Evolutionary conservation across 2,113 vertebrate species (phyloP).

Genomic region (Clupea harengus): DNA sequence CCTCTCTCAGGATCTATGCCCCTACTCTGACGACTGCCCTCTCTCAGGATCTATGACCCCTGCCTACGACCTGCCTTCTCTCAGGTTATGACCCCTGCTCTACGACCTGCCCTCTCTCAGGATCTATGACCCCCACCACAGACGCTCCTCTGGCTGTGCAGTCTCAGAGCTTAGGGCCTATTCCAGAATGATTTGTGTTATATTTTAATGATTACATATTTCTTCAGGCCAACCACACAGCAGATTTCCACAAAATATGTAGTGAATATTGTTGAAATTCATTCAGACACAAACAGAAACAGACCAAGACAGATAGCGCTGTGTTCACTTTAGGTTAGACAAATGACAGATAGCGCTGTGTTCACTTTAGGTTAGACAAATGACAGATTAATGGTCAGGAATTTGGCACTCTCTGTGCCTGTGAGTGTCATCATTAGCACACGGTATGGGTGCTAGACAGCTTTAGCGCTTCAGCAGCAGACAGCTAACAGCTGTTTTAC

Average conservation of each 20-base stretch:
- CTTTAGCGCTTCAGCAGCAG: constrained; percentile 34
- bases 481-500: neutral
- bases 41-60: no score
- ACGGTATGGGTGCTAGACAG: constrained; percentile 21
- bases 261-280: neutral
- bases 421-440: constrained; percentile 33
- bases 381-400: constrained; percentile 32
- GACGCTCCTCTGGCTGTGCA: neutral
- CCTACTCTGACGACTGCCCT: no score
- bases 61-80: no score
- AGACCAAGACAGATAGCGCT: no score
- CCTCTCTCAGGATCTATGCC: no score
- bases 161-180: no score
- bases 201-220: neutral
- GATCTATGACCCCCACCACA: no score
- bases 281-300: no score
- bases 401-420: constrained; percentile 14
- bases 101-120: no score
- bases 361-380: constrained; percentile 18
- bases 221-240: neutral
- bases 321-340: constrained; percentile 9
- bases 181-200: neutral
- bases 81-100: no score
- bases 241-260: neutral
- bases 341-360: no score